phyloP scores from a whole-genome alignment of 2,888 invertebrate species.

The Cerastis leucographa region DNA sequence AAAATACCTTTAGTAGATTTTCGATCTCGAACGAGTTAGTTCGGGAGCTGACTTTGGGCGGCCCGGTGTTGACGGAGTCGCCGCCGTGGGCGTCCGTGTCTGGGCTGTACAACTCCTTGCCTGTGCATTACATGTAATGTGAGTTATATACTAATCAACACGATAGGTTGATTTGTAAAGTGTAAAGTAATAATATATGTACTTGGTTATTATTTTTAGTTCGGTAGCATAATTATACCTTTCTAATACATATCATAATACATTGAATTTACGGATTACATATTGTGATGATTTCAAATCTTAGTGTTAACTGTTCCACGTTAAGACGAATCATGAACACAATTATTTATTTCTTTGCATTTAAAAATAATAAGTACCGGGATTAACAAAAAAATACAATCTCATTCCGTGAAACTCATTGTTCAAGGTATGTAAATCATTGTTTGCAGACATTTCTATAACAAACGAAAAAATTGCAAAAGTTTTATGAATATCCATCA shows the following conservation, averaged over 20 bases:
- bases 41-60: slow-evolving; percentile 93
- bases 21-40: slow-evolving; percentile 99
- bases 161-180: background rate
- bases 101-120: slow-evolving; percentile 94
- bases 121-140: slow-evolving; percentile 77
- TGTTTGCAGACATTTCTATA: slow-evolving; percentile 28
- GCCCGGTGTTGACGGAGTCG: slow-evolving; percentile 79
- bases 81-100: slow-evolving; percentile 88
- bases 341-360: background rate
- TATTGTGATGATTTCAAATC: background rate
- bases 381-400: slow-evolving; percentile 10
- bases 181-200: background rate
- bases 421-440: slow-evolving; percentile 48
- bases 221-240: background rate
- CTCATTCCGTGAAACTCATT: slow-evolving; percentile 23
- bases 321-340: too few relatives aligned
- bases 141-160: slow-evolving; percentile 19
- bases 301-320: background rate
- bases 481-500: slow-evolving; percentile 61
- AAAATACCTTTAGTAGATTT: slow-evolving; percentile 94
- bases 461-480: slow-evolving; percentile 57
- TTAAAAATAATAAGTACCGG: background rate
- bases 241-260: background rate
- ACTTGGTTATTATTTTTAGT: background rate
- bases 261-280: background rate